A percentile compares a stretch with the other conserved stretches of the same genome.
These are phyloP conservation scores for Sebastes matsubarae DNA, from an alignment of 2,797 vertebrate species.

Conservation along the genomic window DNA sequence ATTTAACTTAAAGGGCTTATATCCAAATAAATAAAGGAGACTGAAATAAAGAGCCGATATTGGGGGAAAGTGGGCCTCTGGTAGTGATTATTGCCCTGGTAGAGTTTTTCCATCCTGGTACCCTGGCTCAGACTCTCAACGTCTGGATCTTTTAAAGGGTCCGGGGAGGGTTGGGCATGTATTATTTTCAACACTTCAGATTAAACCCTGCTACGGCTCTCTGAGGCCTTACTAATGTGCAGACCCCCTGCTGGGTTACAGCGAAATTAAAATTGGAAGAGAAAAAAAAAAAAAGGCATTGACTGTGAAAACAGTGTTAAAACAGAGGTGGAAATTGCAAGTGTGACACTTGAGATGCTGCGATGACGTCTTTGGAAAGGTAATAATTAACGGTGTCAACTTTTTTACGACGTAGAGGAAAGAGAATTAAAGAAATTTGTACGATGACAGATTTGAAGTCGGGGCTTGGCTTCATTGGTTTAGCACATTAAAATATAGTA, in stretches of 20 bases:
- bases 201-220: conserved; percentile 63
- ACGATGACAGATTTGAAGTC: conserved; percentile 61
- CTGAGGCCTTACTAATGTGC: conserved; percentile 50
- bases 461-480: conserved; percentile 49
- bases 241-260: conserved; percentile 66
- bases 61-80: conserved; percentile 54
- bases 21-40: conserved; percentile 46
- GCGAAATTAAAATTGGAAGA: conserved; percentile 51
- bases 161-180: conserved; percentile 55
- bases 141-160: conserved; percentile 68
- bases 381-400: conserved; percentile 53
- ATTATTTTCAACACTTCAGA: conserved; percentile 77
- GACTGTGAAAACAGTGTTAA: conserved; percentile 49
- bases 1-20: conserved; percentile 31
- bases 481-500: conserved; percentile 50
- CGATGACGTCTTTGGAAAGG: conserved; percentile 68
- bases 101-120: conserved; percentile 65
- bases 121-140: conserved; percentile 54
- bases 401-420: conserved; percentile 59
- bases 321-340: conserved; percentile 55
- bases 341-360: conserved; percentile 51
- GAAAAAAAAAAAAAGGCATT: conserved; percentile 1
- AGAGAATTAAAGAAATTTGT: conserved; percentile 43
- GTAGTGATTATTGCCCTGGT: conserved; percentile 60
- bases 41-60: conserved; percentile 56